Evolutionary conservation across 2,888 invertebrate genomes (phyloP), one percentile per base, ranked within the genome.

Genomic region (Acanthosepion esculentum): DNA sequence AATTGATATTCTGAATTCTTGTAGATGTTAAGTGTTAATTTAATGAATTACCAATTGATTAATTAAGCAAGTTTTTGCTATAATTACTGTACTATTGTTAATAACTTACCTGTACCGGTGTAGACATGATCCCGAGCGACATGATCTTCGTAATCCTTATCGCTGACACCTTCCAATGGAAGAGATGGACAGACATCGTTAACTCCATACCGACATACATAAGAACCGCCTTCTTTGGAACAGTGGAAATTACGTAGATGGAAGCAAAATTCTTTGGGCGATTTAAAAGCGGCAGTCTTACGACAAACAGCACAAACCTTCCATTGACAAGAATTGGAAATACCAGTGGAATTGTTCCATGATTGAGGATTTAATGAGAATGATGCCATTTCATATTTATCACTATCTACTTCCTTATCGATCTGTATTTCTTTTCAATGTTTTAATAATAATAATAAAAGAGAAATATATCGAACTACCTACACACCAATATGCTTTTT

Each of bases 111-210:
- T 91, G 53, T n/a, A 53, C 94, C 95, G 94, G 95, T 95, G 93
- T 96, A 96, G 26, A 97, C 97, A 96, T 98, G 98, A 96, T 98
- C 98, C 96, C 98, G 98, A 95, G 98, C 98, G 94, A 99, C 98
- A 97, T 99, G 99, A 96, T 98, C 98, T 97, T 98, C 98, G 97
- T 99, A 99, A 97, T 99, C 99, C 95, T 98, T 98, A 97, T 98
- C 99, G 95, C 98, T 98, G 95, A 99, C 98, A 96, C 99, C 99
- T 97, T 99, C 99, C 96, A 99, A 98, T n/a, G 99, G 99, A 95
- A 99, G 98, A 95, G 98, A 98, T 94, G 98, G 98, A 97, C 99
- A 99, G 93, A 99, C 98, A 94, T 98, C 98, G 97, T 99, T 99
- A 97, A 98, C 98, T 92, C 99, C 99, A 98, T 99, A 99, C 96